Evolutionary conservation across 2,797 vertebrate species (phyloP).

Genomic region (Pangasius larnaudii): DNA sequence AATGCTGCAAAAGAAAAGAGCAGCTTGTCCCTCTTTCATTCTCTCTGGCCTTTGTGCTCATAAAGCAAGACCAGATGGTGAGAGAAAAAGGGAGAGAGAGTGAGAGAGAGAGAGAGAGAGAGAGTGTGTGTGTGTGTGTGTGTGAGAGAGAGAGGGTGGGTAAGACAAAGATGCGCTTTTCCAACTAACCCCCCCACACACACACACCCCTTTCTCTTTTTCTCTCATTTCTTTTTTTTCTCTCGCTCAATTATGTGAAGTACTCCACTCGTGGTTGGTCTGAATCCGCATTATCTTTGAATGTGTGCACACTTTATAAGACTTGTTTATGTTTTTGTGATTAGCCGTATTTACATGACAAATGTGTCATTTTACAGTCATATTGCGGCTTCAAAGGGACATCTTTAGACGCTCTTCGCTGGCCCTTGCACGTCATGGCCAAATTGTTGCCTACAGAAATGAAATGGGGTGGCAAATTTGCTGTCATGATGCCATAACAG

Average conservation of each 20-base stretch:
- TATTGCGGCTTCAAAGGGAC: constrained; percentile 67
- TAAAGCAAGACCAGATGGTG: constrained; percentile 55
- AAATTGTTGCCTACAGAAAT: constrained; percentile 18
- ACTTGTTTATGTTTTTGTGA: constrained; percentile 56
- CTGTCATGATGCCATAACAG: neutral
- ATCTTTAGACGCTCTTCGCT: constrained; percentile 55
- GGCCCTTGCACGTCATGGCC: neutral
- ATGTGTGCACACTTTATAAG: constrained; percentile 71
- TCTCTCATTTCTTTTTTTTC: constrained; percentile 8
- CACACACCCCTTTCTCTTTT: neutral
- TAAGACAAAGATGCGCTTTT: constrained; percentile 48
- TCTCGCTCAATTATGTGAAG: constrained; percentile 44
- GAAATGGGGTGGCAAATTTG: neutral
- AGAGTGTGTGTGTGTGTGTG: constrained; percentile 15
- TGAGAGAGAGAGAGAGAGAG: constrained; percentile 16
- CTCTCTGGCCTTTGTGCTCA: constrained; percentile 54
- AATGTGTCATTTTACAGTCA: constrained; percentile 66
- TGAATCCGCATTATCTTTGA: constrained; percentile 45
- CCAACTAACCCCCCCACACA: constrained; percentile 16
- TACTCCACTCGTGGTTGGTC: constrained; percentile 37
- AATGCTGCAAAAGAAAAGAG: constrained; percentile 53
- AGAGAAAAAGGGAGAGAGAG: constrained; percentile 37
- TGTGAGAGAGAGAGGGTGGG: constrained; percentile 1
- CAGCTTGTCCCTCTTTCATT: constrained; percentile 54
- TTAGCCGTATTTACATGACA: constrained; percentile 57